Conservation (phyloP, 2,888 invertebrate genomes). For the Asteroscopus sphinx region DNA sequence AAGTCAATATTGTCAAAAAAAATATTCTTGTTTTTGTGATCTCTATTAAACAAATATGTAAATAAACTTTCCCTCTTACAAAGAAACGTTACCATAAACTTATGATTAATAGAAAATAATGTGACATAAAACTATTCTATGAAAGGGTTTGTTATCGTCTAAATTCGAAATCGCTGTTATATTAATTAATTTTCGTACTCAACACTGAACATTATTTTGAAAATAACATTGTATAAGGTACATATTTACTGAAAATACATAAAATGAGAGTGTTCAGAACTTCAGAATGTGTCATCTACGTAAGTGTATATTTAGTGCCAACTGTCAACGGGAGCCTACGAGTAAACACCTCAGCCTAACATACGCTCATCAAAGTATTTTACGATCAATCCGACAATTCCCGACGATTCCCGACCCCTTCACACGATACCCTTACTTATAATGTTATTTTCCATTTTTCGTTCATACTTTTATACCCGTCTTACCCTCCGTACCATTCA, state of each 20-base stretch:
- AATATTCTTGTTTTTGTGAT: too few relatives aligned
- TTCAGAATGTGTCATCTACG: constrained; percentile 36
- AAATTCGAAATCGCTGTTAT: not conserved
- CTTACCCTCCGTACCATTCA: constrained; percentile 82
- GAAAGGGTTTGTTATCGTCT: not conserved
- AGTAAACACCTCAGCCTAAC: constrained; percentile 53
- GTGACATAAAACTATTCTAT: not conserved
- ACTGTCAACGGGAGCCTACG: constrained; percentile 40
- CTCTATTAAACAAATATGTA: not conserved
- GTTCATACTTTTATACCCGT: constrained; percentile 77
- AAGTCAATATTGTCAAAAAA: too few relatives aligned
- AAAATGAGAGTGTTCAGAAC: constrained; percentile 22
- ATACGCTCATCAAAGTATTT: constrained; percentile 55
- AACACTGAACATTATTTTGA: constrained; percentile 19
- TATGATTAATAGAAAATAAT: not conserved
- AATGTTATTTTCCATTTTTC: constrained; percentile 85
- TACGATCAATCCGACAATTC: constrained; percentile 49
- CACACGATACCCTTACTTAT: constrained; percentile 74
- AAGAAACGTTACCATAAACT: not conserved
- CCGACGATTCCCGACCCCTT: constrained; percentile 66
- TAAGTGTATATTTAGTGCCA: constrained; percentile 44
- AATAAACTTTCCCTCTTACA: not conserved
- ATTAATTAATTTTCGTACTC: constrained; percentile 17
- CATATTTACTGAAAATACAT: constrained; percentile 30
- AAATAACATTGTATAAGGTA: constrained; percentile 12